Conservation (phyloP, 2,113 vertebrate genomes). For the Heteronetta atricapilla region DNA sequence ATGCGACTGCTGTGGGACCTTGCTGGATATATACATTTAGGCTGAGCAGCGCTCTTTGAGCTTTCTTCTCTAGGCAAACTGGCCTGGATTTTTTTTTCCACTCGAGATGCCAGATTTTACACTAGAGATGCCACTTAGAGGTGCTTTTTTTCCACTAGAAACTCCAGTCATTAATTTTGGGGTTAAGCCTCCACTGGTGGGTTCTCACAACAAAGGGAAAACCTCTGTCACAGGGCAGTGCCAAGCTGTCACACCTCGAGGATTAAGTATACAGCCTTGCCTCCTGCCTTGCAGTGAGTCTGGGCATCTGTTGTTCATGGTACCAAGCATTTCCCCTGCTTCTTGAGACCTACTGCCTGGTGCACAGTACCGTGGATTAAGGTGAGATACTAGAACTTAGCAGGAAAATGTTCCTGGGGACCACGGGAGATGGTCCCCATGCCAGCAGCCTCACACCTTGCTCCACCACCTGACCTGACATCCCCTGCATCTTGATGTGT, state of each 20-base stretch:
- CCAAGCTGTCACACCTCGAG: not conserved
- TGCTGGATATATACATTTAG: not conserved
- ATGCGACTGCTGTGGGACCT: not conserved
- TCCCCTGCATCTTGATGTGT: not conserved
- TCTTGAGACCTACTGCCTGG: not conserved
- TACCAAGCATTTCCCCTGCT: not conserved
- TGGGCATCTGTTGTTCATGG: not conserved
- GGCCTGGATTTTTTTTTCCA: not conserved
- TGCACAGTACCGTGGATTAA: accelerated
- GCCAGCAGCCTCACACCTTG: not conserved
- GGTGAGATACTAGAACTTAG: not conserved
- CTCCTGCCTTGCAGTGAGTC: not conserved
- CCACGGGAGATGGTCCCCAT: not conserved
- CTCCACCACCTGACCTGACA: not conserved
- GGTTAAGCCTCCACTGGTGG: not conserved
- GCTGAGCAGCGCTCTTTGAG: not conserved
- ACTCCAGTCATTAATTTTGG: not conserved
- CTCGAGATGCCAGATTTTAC: not conserved
- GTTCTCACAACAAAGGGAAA: not conserved
- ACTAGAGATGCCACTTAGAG: not conserved
- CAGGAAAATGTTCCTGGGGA: not conserved
- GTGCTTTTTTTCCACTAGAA: accelerated
- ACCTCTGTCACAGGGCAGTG: not conserved
- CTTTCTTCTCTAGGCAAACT: not conserved
- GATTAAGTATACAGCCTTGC: not conserved